These are phyloP conservation scores for Acanthornis magna DNA, from an alignment of 2,797 vertebrate species.

Conservation along the genomic window DNA sequence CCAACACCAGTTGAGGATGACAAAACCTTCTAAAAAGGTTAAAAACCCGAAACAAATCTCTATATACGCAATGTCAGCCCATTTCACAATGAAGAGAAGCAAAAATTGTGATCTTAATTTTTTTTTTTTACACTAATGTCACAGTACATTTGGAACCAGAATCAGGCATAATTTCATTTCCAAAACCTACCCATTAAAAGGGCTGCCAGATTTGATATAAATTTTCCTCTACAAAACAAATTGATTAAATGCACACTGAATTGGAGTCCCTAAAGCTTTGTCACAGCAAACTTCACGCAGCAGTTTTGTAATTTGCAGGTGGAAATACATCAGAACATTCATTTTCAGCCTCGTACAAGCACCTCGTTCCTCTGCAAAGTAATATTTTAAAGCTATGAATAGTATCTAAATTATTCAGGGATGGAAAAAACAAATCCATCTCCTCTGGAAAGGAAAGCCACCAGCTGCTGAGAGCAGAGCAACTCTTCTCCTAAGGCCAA, in stretches of 20 bases:
- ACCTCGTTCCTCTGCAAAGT: not conserved
- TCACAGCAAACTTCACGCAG: not conserved
- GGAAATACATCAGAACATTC: not conserved
- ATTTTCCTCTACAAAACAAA: not conserved
- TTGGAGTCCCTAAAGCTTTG: not conserved
- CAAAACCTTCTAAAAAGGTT: not conserved
- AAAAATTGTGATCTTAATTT: not conserved
- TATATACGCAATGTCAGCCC: not conserved
- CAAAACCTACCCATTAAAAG: not conserved
- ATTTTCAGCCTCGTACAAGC: not conserved
- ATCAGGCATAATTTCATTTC: not conserved
- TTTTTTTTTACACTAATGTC: not conserved
- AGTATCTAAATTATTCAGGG: conserved; percentile 31
- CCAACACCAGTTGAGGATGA: not conserved
- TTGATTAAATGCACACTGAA: not conserved
- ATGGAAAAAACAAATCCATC: conserved; percentile 22
- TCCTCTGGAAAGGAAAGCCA: not conserved
- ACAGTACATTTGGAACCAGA: not conserved
- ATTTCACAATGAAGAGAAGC: not conserved
- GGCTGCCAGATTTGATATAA: not conserved
- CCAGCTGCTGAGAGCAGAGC: not conserved
- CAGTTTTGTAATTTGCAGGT: conserved; percentile 6
- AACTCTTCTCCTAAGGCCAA: not conserved
- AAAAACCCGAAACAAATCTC: not conserved
- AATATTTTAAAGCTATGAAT: not conserved